Evolutionary conservation across 2,797 vertebrate species (phyloP), one percentile per base, ranked within the genome.

Genomic region (Babyrousa celebensis): DNA sequence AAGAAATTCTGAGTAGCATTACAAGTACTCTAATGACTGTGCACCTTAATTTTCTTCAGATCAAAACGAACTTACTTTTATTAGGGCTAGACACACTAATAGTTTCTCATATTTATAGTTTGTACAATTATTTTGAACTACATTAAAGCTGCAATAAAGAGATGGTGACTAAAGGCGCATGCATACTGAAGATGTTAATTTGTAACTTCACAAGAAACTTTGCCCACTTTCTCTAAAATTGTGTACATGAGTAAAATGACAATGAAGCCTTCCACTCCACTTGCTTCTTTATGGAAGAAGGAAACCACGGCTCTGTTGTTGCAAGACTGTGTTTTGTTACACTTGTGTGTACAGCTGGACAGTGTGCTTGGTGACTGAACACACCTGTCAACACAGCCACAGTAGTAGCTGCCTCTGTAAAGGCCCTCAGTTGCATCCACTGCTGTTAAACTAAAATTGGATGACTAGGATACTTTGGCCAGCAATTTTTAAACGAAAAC

Each of bases 41-140:
- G 1, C 5, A 54, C 97, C 97, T 98, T 96, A 92, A 97, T 96
- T 94, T 98, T 96, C 85, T 94, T 21, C 86, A 95, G 54, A 87
- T 54, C 74, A 92, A 97, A 96, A 85, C 62, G 82, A 96, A 96
- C 20, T 56, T 94, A 89, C 32, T 84, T 94, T 89, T 62, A 75
- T 80, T 91, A 94, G 25, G 65, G 23, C 67, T 36, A 70, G 65
- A 79, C 96, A 95, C 56, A 89, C 70, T 97, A 97, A 97, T 95
- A 82, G 67, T 82, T 93, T 56, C 14, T 85, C 84, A 92, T 87
- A 95, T 95, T 98, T 94, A 97, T 96, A 97, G 93, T 96, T 94
- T 95, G 54, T 84, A 56, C 74, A 78, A 95, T 80, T 89, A 21
- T 91, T 91, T 98, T 95, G 48, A 97, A 72, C 3, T 56, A 96